phyloP scores from a whole-genome alignment of 2,888 invertebrate genomes.

The Torymus auratus region DNA sequence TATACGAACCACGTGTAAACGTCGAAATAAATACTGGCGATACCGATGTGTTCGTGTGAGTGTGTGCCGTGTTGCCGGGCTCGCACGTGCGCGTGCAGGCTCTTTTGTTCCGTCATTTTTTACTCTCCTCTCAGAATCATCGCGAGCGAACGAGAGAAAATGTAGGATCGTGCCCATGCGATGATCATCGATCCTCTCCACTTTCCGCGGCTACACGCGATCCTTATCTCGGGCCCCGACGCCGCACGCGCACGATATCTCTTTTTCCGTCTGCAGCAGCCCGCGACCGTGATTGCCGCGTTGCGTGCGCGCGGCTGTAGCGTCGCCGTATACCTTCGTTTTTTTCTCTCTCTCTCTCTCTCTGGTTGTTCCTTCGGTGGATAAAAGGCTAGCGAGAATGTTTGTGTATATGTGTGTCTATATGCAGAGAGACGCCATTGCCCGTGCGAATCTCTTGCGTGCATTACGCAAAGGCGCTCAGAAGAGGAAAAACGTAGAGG shows the following conservation, averaged over 20 bases:
- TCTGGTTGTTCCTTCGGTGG: neutral
- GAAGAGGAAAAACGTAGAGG: neutral
- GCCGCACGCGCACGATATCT: constrained; percentile 51
- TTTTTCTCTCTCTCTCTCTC: constrained; percentile 3
- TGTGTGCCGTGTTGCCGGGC: too few species aligned
- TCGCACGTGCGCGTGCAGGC: constrained; percentile 18
- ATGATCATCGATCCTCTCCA: constrained; percentile 59
- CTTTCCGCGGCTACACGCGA: constrained; percentile 60
- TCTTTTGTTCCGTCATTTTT: constrained; percentile 50
- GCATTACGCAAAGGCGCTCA: neutral
- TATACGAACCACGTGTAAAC: too few species aligned
- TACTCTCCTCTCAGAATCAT: constrained; percentile 20
- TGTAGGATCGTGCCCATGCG: constrained; percentile 6
- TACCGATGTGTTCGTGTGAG: constrained; percentile 17
- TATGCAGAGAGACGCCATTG: constrained; percentile 47
- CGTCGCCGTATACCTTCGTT: too few species aligned
- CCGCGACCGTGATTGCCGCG: constrained; percentile 70
- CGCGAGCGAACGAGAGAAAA: constrained; percentile 12
- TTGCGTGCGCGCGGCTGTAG: constrained; percentile 67
- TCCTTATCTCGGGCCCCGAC: constrained; percentile 60
- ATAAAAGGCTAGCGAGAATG: neutral
- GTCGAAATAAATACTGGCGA: constrained; percentile 44
- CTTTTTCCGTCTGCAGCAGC: constrained; percentile 54
- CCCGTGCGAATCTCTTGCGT: constrained; percentile 13
- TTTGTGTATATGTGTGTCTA: neutral